Conservation (phyloP, 1,140 invertebrate species). For the Nasonia vitripennis region DNA sequence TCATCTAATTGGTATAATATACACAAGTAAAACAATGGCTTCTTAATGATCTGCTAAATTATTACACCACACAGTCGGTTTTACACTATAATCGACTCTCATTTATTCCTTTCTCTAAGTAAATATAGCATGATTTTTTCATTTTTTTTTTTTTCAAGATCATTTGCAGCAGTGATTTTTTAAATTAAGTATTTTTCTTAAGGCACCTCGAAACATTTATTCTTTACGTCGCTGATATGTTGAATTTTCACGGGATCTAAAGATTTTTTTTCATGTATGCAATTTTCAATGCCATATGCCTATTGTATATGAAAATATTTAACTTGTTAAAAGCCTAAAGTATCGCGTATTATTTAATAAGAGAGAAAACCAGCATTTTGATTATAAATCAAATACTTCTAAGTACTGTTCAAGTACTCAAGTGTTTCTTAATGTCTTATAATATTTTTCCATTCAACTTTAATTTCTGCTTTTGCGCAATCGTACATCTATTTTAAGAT, state of each 20-base stretch:
- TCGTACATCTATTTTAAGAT: conserved; percentile 4
- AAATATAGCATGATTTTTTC: conserved; percentile 7
- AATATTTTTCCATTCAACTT: conserved; percentile 16
- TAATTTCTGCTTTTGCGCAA: not conserved
- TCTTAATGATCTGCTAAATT: conserved; percentile 36
- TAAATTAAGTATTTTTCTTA: conserved; percentile 15
- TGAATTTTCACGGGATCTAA: not conserved
- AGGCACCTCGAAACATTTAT: conserved; percentile 39
- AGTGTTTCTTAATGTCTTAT: conserved; percentile 18
- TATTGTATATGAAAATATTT: conserved; percentile 14
- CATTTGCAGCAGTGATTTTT: conserved; percentile 10
- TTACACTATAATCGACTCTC: conserved; percentile 16
- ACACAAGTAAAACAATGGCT: conserved; percentile 44
- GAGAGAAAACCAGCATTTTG: conserved; percentile 27
- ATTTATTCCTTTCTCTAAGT: conserved; percentile 39
- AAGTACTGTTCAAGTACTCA: not conserved
- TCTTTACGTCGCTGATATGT: conserved; percentile 9
- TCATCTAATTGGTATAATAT: conserved; percentile 46
- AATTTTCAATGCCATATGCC: not conserved
- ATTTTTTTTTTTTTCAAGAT: conserved; percentile 22
- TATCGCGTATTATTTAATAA: conserved; percentile 15
- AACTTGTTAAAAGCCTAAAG: not conserved
- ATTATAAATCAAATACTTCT: conserved; percentile 35
- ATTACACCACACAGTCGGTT: conserved; percentile 33
- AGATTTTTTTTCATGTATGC: not conserved